Conservation (phyloP, 2,113 vertebrate genomes). For the Cyanoderma ruficeps region DNA sequence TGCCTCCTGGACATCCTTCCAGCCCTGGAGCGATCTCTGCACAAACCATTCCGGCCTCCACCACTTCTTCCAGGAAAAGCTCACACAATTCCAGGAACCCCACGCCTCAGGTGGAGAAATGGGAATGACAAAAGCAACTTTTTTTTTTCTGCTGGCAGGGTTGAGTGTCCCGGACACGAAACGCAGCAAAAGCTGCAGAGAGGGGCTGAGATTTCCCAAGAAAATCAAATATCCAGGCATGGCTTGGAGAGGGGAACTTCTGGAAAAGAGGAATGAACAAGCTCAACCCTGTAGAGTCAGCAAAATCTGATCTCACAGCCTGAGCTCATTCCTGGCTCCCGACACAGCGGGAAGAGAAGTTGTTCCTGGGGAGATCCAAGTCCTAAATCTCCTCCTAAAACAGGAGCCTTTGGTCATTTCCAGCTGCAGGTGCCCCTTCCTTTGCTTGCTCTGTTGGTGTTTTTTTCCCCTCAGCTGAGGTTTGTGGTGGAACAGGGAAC, state of each 20-base stretch:
- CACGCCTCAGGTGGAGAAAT: background rate
- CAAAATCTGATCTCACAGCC: constrained; percentile 57
- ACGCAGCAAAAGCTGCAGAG: background rate
- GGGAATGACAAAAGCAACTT: background rate
- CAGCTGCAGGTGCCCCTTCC: constrained; percentile 22
- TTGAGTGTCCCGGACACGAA: background rate
- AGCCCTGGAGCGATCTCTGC: background rate
- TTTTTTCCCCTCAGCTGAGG: background rate
- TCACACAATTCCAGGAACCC: constrained; percentile 29
- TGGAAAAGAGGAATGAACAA: background rate
- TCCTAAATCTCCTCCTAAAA: background rate
- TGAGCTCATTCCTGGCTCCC: constrained; percentile 57
- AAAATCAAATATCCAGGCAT: background rate
- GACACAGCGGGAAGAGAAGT: background rate
- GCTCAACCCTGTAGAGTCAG: constrained; percentile 1
- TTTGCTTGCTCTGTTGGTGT: background rate
- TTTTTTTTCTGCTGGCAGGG: background rate
- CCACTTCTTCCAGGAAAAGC: constrained; percentile 34
- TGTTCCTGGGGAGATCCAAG: constrained; percentile 5
- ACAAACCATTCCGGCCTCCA: background rate
- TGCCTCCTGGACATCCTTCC: background rate
- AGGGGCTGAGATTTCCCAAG: background rate
- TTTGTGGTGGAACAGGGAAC: background rate
- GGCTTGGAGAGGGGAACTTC: background rate
- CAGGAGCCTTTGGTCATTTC: background rate